Conservation (phyloP, 2,888 invertebrate species). For the Melanchra persicariae region DNA sequence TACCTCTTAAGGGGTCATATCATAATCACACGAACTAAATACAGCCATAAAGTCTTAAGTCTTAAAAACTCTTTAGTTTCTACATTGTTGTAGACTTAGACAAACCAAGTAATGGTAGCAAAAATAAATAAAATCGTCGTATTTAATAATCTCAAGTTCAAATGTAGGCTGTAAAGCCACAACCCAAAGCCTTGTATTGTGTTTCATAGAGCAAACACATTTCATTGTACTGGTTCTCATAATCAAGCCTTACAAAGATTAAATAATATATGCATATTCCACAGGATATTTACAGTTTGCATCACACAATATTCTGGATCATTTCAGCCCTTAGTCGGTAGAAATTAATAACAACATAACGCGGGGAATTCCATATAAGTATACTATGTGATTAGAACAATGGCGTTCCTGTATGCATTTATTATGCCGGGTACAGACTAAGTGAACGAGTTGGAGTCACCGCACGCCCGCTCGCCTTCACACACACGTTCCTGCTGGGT, state of each 20-base stretch:
- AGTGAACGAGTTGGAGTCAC: background rate
- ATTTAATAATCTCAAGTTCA: background rate
- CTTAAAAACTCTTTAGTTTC: too few species aligned
- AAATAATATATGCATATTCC: background rate
- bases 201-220: conserved; percentile 4
- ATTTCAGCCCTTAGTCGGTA: conserved; percentile 10
- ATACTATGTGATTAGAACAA: conserved; percentile 27
- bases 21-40: too few species aligned
- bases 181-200: conserved; percentile 7
- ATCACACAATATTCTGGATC: conserved; percentile 21
- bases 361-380: conserved; percentile 22
- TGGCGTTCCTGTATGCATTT: conserved; percentile 7
- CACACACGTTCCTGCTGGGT: background rate
- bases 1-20: too few species aligned
- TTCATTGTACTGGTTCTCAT: conserved; percentile 4
- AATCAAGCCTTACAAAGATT: conserved; percentile 16
- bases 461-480: background rate
- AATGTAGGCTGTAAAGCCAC: background rate
- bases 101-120: too few species aligned
- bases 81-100: background rate
- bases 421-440: background rate
- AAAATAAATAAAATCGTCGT: background rate
- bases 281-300: conserved; percentile 27
- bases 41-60: too few species aligned
- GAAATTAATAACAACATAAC: background rate